phyloP scores from a whole-genome alignment of 2,113 vertebrate species.

The Parus major region DNA sequence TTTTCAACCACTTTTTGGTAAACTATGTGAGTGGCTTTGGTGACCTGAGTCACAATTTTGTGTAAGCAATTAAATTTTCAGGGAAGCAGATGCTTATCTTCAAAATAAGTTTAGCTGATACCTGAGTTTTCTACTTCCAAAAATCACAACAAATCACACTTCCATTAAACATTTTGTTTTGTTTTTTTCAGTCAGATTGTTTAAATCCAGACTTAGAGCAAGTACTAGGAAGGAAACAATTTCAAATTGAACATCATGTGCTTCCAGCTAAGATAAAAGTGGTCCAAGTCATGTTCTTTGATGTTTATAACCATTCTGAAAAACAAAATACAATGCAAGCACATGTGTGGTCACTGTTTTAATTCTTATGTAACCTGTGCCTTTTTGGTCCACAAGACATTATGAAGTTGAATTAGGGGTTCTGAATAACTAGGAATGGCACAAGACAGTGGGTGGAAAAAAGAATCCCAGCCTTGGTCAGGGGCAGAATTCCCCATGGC shows the following conservation, averaged over 20 bases:
- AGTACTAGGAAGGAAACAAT: background rate
- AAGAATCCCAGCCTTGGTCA: fast-evolving
- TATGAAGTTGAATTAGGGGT: background rate
- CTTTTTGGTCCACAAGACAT: background rate
- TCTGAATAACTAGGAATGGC: background rate
- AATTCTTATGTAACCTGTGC: background rate
- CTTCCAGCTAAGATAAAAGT: background rate
- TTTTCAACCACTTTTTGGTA: background rate
- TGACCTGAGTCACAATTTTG: background rate
- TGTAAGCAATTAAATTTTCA: background rate
- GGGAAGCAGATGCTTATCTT: background rate
- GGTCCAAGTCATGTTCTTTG: background rate
- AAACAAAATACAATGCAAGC: background rate
- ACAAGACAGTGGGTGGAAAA: background rate
- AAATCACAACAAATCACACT: background rate
- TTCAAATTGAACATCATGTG: background rate
- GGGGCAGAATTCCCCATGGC: background rate
- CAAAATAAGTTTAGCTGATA: background rate
- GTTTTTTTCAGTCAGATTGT: background rate
- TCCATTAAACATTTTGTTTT: background rate
- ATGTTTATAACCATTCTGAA: background rate
- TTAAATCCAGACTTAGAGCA: background rate
- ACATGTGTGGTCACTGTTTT: background rate
- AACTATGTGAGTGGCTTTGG: background rate
- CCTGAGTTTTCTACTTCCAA: background rate